Conservation (phyloP, 2,113 vertebrate species). For the Alces alces region DNA sequence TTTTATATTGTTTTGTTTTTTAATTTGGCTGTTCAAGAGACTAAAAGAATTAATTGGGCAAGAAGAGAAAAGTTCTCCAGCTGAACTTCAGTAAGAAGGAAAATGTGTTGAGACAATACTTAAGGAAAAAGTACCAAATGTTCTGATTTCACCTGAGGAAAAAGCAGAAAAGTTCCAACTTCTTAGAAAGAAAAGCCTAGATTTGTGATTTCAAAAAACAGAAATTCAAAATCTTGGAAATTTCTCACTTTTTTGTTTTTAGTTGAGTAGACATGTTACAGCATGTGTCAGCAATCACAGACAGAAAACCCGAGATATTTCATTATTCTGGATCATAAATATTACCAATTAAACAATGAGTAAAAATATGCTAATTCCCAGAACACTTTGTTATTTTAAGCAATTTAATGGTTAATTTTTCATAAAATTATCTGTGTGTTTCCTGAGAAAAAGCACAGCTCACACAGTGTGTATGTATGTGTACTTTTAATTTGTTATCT, state of each 20-base stretch:
- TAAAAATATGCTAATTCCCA: neutral
- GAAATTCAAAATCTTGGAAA: neutral
- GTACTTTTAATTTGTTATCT: neutral
- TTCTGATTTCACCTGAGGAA: neutral
- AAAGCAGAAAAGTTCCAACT: neutral
- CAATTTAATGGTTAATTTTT: neutral
- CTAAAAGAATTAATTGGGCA: too few relatives aligned
- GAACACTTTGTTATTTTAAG: neutral
- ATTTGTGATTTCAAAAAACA: neutral
- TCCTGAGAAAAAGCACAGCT: neutral
- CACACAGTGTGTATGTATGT: neutral
- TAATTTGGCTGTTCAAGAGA: neutral
- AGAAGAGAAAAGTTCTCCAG: neutral
- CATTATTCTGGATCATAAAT: neutral
- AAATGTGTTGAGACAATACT: neutral
- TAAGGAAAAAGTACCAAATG: neutral
- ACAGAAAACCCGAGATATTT: neutral
- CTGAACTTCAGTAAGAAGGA: neutral
- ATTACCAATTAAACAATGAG: neutral
- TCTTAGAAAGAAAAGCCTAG: neutral
- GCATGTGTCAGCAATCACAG: neutral
- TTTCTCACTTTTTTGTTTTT: neutral
- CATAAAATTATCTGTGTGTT: neutral
- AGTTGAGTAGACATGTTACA: neutral
- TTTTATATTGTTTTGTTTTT: neutral